Percentiles rank a stretch among this genome's conserved stretches.
These are phyloP conservation scores for Alces alces DNA, from an alignment of 2,113 vertebrate species.

Conservation along the genomic window DNA sequence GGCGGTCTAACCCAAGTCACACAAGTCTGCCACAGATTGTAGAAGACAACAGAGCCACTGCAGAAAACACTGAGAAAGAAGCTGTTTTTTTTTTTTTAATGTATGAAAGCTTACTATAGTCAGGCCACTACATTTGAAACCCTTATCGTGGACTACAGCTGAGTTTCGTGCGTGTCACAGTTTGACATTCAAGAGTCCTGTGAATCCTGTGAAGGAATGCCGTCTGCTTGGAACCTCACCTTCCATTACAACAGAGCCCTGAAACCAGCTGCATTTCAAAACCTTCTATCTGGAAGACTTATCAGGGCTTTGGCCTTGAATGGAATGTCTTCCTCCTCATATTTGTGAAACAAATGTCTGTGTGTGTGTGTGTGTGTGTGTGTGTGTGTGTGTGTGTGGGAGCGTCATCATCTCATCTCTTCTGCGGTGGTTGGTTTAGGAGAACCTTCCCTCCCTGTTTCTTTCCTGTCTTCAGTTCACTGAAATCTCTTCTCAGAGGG, in stretches of 20 bases:
- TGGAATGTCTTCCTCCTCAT: constrained; percentile 72
- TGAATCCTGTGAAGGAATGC: constrained; percentile 44
- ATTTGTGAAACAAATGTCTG: not conserved
- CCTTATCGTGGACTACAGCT: not conserved
- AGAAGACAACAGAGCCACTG: accelerated
- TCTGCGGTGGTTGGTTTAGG: not conserved
- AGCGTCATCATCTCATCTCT: not conserved
- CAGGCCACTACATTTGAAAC: not conserved
- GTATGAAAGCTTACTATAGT: not conserved
- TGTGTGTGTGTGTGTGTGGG: not conserved
- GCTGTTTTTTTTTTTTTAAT: not conserved
- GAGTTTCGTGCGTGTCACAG: not conserved
- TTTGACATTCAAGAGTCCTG: not conserved
- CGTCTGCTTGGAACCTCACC: constrained; percentile 30
- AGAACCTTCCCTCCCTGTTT: not conserved
- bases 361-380: too few species aligned
- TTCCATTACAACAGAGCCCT: constrained; percentile 60
- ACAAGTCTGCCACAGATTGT: not conserved
- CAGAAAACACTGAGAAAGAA: not conserved
- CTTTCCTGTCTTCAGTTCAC: not conserved
- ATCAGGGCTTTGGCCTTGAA: constrained; percentile 69
- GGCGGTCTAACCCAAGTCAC: not conserved
- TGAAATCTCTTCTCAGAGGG: not conserved
- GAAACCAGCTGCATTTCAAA: constrained; percentile 61
- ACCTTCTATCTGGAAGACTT: constrained; percentile 67